These are phyloP conservation scores for Acanthosoma haemorrhoidale DNA, from an alignment of 2,888 invertebrate species.

Conservation along the genomic window DNA sequence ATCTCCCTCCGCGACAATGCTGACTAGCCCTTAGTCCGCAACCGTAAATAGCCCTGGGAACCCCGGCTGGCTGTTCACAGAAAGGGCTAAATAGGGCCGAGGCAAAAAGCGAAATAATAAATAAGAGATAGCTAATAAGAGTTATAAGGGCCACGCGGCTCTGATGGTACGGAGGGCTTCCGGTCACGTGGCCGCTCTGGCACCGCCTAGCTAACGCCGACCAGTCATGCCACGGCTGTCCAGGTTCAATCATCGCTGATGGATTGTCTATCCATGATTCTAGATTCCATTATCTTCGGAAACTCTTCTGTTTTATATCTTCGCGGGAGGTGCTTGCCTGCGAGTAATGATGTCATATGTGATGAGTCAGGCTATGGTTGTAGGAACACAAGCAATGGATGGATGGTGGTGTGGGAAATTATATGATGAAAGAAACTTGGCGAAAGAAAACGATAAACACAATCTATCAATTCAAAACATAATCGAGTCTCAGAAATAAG, in stretches of 20 bases:
- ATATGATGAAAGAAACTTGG: too few relatives aligned
- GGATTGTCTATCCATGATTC: neutral
- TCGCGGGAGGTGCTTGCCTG: too few relatives aligned
- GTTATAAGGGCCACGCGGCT: neutral
- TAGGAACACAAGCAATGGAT: too few relatives aligned
- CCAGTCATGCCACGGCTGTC: neutral
- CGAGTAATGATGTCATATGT: too few relatives aligned
- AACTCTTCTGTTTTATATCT: neutral
- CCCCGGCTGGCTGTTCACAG: neutral
- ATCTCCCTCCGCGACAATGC: neutral
- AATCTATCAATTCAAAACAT: too few relatives aligned
- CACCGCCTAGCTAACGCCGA: constrained; percentile 11
- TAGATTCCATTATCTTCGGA: neutral
- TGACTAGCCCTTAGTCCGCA: too few relatives aligned
- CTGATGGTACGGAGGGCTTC: neutral
- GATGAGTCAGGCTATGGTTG: too few relatives aligned
- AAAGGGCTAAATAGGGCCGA: neutral
- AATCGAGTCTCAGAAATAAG: too few relatives aligned
- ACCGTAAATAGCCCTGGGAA: constrained; percentile 14
- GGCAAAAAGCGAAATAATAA: constrained; percentile 18
- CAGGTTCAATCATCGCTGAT: neutral
- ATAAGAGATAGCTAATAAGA: constrained; percentile 14
- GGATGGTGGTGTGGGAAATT: too few relatives aligned
- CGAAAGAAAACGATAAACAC: too few relatives aligned
- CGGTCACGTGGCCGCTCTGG: constrained; percentile 16